Evolutionary conservation across 2,797 vertebrate species (phyloP).

Genomic region (Lepilemur ruficaudatus): DNA sequence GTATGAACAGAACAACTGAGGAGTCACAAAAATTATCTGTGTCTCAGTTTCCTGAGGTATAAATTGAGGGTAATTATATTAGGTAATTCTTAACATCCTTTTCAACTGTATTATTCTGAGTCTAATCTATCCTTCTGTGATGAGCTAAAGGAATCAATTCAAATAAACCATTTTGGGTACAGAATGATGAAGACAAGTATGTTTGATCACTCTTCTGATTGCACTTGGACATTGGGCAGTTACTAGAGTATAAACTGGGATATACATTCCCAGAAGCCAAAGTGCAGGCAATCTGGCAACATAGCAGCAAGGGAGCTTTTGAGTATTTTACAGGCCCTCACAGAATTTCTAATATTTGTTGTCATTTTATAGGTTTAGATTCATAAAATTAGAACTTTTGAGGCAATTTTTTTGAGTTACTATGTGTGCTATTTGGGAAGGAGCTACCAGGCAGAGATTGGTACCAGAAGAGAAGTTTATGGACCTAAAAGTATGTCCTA

Average conservation of each 20-base stretch:
- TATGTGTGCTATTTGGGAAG: background rate
- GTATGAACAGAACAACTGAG: slow-evolving; percentile 1
- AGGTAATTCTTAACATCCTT: slow-evolving; percentile 1
- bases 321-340: background rate
- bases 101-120: background rate
- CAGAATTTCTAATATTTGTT: slow-evolving; percentile 17
- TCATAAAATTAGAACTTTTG: background rate
- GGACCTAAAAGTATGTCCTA: background rate
- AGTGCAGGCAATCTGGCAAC: background rate
- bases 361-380: background rate
- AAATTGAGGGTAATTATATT: background rate
- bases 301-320: background rate
- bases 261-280: background rate
- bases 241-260: background rate
- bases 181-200: slow-evolving; percentile 25
- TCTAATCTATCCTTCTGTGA: slow-evolving; percentile 16
- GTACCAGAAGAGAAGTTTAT: background rate
- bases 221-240: slow-evolving; percentile 8
- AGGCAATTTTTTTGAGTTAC: background rate
- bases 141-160: slow-evolving; percentile 34
- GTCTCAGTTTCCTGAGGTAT: slow-evolving; percentile 12
- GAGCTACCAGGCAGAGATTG: background rate
- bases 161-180: background rate
- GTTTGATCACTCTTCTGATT: background rate
- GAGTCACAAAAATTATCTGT: background rate